Percentiles rank a stretch among this genome's conserved stretches.
Conservation (phyloP, 1,140 invertebrate genomes). For the Diabrotica virgifera region DNA sequence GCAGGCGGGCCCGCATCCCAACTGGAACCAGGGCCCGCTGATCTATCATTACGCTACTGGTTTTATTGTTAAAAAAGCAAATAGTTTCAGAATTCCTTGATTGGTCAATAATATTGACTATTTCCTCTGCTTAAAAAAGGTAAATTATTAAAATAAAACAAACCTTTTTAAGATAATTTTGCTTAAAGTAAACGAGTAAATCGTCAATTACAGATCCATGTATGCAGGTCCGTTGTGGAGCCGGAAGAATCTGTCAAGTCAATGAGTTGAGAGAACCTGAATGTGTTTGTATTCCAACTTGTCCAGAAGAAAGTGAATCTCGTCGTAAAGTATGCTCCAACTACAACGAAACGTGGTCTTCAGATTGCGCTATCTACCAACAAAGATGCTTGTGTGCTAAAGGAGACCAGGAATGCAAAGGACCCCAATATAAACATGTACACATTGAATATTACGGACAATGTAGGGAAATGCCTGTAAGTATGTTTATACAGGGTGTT, state of each 20-base stretch:
- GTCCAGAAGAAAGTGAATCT: constrained; percentile 74
- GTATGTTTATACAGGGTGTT: constrained; percentile 26
- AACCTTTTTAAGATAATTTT: not conserved
- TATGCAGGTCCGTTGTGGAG: constrained; percentile 80
- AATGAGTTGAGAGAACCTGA: constrained; percentile 69
- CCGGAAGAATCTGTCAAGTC: constrained; percentile 82
- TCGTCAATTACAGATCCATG: constrained; percentile 63
- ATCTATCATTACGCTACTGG: too few relatives aligned
- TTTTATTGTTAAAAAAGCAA: too few relatives aligned
- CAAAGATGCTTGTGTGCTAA: constrained; percentile 85
- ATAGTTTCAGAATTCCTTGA: not conserved
- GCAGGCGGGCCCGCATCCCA: too few relatives aligned
- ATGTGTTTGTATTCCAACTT: constrained; percentile 83
- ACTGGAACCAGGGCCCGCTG: too few relatives aligned
- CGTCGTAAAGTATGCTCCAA: constrained; percentile 88
- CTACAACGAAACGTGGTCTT: constrained; percentile 89
- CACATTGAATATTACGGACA: constrained; percentile 92
- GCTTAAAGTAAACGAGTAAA: not conserved
- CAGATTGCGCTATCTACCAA: constrained; percentile 89
- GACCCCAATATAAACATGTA: constrained; percentile 75
- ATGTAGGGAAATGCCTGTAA: constrained; percentile 75
- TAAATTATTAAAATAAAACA: not conserved
- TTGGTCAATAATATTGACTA: not conserved
- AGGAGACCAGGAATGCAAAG: constrained; percentile 67
- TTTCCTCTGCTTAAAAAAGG: not conserved